Evolutionary conservation across 2,888 invertebrate genomes (phyloP), one percentile per base, ranked within the genome.

Genomic region (Scelioninae gen. 1): DNA sequence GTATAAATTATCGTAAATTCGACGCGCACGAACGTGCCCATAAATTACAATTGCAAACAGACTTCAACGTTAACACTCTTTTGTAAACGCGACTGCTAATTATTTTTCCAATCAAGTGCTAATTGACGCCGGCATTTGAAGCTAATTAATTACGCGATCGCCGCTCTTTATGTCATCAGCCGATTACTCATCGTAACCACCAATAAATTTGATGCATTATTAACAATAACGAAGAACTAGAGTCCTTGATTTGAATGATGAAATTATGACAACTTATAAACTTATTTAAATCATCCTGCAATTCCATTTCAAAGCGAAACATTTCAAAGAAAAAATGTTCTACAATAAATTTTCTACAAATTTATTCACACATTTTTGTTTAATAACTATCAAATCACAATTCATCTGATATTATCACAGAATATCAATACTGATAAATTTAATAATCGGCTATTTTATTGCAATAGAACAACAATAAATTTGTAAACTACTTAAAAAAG

Each of bases 21-120:
- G 65, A 75, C 56, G 68, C 55, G 40, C 68, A 47, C 56, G 58
- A 63, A 58, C 62, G 74, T 69, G 56, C 47, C 47, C 65, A 69
- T 71, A 78, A 82, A 78, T 75, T 82, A 78, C 75, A 74, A 82
- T 74, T 78, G 74, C 71, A 82, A 82, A 82, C 76, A 58, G 63
- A 76, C 77, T 77, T 72, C 72, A 16, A 53, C 62, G 71, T 66
- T 65, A 79, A 71, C 71, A 76, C 71, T 83, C 78, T 83, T 78
- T 83, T 83, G 75, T 79, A 75, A 83, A 79, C 78, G 65, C 75
- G 63, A 16, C 40, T 77, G 79, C 78, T 83, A 79, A 83, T 83
- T 79, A 83, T 83, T 79, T 83, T 79, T 83, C 75, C 75, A 75
- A 75, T 83, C 78, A 79, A 83, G 69, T 75, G 79, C 75, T 66